Conservation (phyloP, 2,113 vertebrate genomes). For the Vidua chalybeata region DNA sequence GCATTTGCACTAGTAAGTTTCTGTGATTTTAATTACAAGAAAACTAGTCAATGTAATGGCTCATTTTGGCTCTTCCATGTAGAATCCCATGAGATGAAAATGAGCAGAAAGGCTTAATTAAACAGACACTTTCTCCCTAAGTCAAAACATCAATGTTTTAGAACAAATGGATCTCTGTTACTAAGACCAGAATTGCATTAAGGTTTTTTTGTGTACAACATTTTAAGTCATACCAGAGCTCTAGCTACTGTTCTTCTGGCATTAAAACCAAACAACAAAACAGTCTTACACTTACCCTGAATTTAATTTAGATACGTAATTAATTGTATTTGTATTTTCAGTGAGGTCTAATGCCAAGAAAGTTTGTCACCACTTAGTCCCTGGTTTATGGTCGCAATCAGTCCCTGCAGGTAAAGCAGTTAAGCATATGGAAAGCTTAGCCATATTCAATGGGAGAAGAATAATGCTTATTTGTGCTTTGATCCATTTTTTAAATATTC, state of each 20-base stretch:
- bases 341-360: neutral
- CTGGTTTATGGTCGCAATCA: neutral
- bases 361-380: neutral
- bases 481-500: neutral
- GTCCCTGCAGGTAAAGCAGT: neutral
- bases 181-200: neutral
- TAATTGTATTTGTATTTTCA: neutral
- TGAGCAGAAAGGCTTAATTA: neutral
- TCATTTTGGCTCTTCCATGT: neutral
- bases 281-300: neutral
- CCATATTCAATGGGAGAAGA: neutral
- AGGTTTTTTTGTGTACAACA: neutral
- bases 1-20: neutral
- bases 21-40: neutral
- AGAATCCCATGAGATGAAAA: neutral
- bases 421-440: neutral
- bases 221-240: neutral
- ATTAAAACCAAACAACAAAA: neutral
- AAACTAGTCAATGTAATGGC: neutral
- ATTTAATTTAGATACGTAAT: neutral
- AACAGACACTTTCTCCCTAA: neutral
- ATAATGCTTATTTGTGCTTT: neutral
- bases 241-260: neutral
- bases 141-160: neutral
- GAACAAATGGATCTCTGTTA: neutral